phyloP scores from a whole-genome alignment of 2,797 vertebrate genomes.

The Phataginus tetradactyla region DNA sequence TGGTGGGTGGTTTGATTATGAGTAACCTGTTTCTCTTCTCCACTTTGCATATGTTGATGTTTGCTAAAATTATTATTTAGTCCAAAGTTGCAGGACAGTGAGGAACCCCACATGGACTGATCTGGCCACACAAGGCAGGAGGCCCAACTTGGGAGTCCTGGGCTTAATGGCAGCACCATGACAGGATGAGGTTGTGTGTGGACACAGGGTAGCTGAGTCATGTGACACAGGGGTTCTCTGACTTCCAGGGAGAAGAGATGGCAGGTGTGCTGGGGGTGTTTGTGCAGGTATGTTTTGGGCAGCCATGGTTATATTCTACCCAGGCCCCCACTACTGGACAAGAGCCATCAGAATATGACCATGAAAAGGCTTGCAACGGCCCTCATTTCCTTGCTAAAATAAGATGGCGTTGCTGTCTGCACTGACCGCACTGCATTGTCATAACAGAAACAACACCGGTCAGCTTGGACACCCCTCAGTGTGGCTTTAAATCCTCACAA shows the following conservation, averaged over 20 bases:
- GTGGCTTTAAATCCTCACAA: background rate
- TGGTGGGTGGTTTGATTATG: too few relatives aligned
- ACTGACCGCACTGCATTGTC: accelerated
- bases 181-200: too few relatives aligned
- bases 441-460: too few relatives aligned
- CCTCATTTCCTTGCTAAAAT: accelerated
- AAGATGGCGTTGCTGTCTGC: accelerated
- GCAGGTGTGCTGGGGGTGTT: too few relatives aligned
- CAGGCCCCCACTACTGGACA: too few relatives aligned
- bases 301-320: background rate
- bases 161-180: background rate
- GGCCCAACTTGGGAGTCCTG: background rate
- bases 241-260: background rate
- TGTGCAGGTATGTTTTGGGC: background rate
- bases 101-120: background rate
- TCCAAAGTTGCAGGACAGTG: background rate
- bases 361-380: accelerated
- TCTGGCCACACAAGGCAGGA: background rate
- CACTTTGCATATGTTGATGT: too few relatives aligned
- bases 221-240: background rate
- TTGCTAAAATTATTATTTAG: background rate
- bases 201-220: background rate
- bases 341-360: accelerated
- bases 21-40: background rate
- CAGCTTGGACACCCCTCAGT: background rate